Percentiles rank a stretch among this genome's conserved stretches.
Evolutionary conservation across 2,888 invertebrate genomes (phyloP).

Genomic region (Dermolepida albohirtum): DNA sequence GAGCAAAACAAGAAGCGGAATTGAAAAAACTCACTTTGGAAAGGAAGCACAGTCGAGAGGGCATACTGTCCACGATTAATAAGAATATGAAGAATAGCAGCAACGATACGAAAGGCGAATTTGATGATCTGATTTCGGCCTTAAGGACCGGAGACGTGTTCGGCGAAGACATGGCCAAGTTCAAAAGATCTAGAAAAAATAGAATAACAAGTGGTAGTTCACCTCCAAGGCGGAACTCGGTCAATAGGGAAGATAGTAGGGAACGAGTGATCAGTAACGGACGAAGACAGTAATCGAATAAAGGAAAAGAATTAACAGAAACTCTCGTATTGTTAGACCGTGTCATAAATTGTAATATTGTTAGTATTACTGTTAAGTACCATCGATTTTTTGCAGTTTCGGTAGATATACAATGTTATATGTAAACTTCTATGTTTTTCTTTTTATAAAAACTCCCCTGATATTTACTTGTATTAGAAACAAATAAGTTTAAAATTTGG

Average conservation of each 20-base stretch:
- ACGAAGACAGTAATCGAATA: slow-evolving; percentile 59
- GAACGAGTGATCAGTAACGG: slow-evolving; percentile 69
- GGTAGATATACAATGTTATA: too few relatives aligned
- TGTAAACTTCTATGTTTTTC: too few relatives aligned
- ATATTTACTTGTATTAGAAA: too few relatives aligned
- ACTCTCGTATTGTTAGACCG: slow-evolving; percentile 6
- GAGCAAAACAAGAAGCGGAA: slow-evolving; percentile 90
- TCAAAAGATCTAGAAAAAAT: slow-evolving; percentile 81
- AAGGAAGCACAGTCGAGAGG: slow-evolving; percentile 83
- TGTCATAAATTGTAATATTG: slow-evolving; percentile 1
- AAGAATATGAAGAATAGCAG: slow-evolving; percentile 78
- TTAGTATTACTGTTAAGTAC: slow-evolving; percentile 14
- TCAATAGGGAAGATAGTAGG: slow-evolving; percentile 76
- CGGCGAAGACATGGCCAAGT: slow-evolving; percentile 95
- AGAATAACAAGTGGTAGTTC: slow-evolving; percentile 72
- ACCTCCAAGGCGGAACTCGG: slow-evolving; percentile 72
- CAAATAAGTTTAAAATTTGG: too few relatives aligned
- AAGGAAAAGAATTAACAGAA: slow-evolving; percentile 29
- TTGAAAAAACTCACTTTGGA: slow-evolving; percentile 89
- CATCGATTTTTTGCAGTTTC: neutral
- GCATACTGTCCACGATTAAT: slow-evolving; percentile 80
- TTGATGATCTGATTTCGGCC: slow-evolving; percentile 96
- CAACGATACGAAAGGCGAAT: slow-evolving; percentile 84
- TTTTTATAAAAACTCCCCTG: too few relatives aligned
- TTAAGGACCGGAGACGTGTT: slow-evolving; percentile 94